These are phyloP conservation scores for Ancistrus triradiatus DNA, from an alignment of 2,113 vertebrate species.

Conservation along the genomic window DNA sequence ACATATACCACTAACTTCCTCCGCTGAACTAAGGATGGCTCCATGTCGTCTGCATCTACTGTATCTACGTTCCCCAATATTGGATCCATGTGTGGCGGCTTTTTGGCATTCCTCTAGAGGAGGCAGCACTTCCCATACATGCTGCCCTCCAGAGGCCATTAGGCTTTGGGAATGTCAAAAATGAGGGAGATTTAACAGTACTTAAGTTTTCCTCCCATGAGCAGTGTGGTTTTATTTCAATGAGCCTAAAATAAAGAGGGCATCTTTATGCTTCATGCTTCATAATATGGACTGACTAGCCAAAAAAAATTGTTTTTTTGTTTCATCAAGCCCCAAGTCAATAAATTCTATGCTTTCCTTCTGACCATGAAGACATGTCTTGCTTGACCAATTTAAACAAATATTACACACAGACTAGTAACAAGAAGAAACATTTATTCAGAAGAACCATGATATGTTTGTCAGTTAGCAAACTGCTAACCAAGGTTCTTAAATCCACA, in stretches of 20 bases:
- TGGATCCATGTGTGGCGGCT: slow-evolving; percentile 53
- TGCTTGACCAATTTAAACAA: too few relatives aligned
- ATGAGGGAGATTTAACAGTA: slow-evolving; percentile 3
- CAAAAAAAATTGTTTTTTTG: too few relatives aligned
- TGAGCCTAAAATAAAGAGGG: slow-evolving; percentile 6
- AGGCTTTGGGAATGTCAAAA: slow-evolving; percentile 20
- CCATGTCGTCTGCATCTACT: slow-evolving; percentile 52
- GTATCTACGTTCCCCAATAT: slow-evolving; percentile 51
- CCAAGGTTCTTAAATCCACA: neutral
- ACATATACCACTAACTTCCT: slow-evolving; percentile 63
- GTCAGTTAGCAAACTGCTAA: neutral
- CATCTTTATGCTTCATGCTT: neutral
- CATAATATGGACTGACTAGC: too few relatives aligned
- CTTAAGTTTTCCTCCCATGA: neutral
- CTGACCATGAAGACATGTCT: too few relatives aligned
- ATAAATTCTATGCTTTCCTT: too few relatives aligned
- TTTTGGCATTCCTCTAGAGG: slow-evolving; percentile 16
- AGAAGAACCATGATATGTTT: neutral
- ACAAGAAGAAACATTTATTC: neutral
- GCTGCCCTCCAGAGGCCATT: slow-evolving; percentile 48
- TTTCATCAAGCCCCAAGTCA: too few relatives aligned
- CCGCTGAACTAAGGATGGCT: slow-evolving; percentile 59
- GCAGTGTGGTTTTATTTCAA: too few relatives aligned
- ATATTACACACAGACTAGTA: too few relatives aligned
- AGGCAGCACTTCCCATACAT: slow-evolving; percentile 29